Conservation (phyloP, 1,140 invertebrate species). For the Callitettix versicolor region DNA sequence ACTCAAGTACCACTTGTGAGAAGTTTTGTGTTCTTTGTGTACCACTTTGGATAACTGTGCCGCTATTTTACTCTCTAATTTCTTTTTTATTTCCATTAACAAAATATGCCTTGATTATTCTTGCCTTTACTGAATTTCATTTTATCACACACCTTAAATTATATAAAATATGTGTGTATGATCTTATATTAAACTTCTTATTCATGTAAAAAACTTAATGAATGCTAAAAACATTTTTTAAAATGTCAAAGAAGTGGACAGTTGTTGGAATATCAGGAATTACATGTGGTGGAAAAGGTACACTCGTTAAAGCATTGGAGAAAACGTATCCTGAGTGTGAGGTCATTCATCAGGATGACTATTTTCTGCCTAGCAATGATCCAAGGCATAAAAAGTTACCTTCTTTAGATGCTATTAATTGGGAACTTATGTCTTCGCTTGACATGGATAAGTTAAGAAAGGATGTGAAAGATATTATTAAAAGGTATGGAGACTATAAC, state of each 20-base stretch:
- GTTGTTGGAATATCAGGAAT: constrained; percentile 64
- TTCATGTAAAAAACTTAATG: no score
- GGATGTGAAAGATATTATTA: constrained; percentile 38
- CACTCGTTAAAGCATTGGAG: constrained; percentile 46
- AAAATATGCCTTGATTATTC: constrained; percentile 45
- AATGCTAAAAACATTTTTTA: no score
- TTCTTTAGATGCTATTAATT: constrained; percentile 63
- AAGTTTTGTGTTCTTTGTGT: constrained; percentile 43
- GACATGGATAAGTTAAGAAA: constrained; percentile 61
- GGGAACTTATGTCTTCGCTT: constrained; percentile 58
- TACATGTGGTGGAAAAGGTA: constrained; percentile 73
- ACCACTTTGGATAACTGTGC: constrained; percentile 54
- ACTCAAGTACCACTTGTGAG: constrained; percentile 35
- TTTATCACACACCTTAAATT: constrained; percentile 51
- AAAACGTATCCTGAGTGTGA: constrained; percentile 41
- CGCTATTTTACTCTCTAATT: constrained; percentile 41
- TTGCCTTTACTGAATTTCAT: constrained; percentile 45
- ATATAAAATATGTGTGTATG: constrained; percentile 41
- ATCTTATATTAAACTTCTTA: no score
- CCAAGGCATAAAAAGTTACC: constrained; percentile 50
- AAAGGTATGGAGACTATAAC: constrained; percentile 8
- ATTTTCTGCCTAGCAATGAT: constrained; percentile 58
- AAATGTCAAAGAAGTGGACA: constrained; percentile 37
- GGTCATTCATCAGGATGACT: constrained; percentile 62
- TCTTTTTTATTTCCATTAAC: constrained; percentile 42